Evolutionary conservation across 2,888 invertebrate genomes (phyloP), one percentile per base, ranked within the genome.

Genomic region (Fabriciana adippe): DNA sequence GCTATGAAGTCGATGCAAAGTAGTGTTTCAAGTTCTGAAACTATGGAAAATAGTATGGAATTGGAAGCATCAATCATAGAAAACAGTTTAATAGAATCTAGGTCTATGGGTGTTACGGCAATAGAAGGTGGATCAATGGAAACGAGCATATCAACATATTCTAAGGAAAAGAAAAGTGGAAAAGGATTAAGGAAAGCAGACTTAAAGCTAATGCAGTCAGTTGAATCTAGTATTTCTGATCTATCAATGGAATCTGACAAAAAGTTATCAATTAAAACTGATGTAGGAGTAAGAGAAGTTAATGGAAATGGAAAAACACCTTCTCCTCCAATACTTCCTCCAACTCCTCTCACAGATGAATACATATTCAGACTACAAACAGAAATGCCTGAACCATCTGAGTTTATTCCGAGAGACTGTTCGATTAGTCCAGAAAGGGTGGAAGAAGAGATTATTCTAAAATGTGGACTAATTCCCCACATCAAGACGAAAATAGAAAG

Each of bases 321-420:
- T 0, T 86, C 85, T 0, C 89, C 90, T 0, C 76, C 85, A 1
- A 82, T 81, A 0, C 74, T 81, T 0, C 90, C 90, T 2, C 87
- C 88, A 0, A 90, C 91, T 2, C 92, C 92, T 15, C 63, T 92
- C 53, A 88, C 86, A 1, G 92, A 92, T 55, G 91, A 91, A 79
- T 92, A 92, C 64, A 74, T 92, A 0, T 92, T 92, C 64, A 84
- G 86, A 71, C 79, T 92, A 2, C 73, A 80, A 57, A 81, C 85
- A 0, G 84, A 86, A 13, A 69, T 89, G n/a, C 89, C 89, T 0
- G 89, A 85, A 78, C 78, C 81, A 5, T 72, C 74, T 1, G 79
- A 81, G 8, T 81, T 82, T 0, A 70, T 86, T 1, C 85, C 83
- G 0, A 78, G 79, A 70, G 86, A 81, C 26, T 77, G 77, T n/a